Conservation (phyloP, 1,140 invertebrate genomes). For the Patella vulgata region DNA sequence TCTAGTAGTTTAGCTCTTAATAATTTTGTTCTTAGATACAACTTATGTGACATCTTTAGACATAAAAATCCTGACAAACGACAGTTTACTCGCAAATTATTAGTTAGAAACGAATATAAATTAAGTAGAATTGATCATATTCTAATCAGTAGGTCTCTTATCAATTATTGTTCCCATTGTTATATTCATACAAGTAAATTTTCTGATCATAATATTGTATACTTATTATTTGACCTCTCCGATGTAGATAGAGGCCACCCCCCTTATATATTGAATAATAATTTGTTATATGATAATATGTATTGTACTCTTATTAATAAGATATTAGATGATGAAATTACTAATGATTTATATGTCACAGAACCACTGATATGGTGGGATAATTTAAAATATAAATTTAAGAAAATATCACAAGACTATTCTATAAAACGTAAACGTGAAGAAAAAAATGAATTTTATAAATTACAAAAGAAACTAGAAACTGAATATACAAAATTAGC, state of each 20-base stretch:
- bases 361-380: slow-evolving; percentile 22
- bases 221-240: slow-evolving; percentile 3
- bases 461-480: background rate
- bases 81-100: too few relatives aligned
- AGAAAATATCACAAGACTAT: background rate
- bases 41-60: too few relatives aligned
- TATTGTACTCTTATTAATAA: slow-evolving; percentile 1
- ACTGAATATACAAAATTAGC: background rate
- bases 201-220: slow-evolving; percentile 3
- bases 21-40: too few relatives aligned
- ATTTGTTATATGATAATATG: slow-evolving; percentile 3
- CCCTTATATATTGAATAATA: slow-evolving; percentile 15
- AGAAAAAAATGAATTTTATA: background rate
- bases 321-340: slow-evolving; percentile 4
- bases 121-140: too few relatives aligned
- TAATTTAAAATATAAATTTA: slow-evolving; percentile 21
- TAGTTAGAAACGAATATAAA: too few relatives aligned
- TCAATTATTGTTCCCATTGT: too few relatives aligned
- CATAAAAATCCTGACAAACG: too few relatives aligned
- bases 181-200: background rate
- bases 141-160: too few relatives aligned
- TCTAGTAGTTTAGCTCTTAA: too few relatives aligned
- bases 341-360: background rate
- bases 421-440: background rate
- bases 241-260: slow-evolving; percentile 1